Evolutionary conservation across 2,113 vertebrate species (phyloP).

Genomic region (Aplodontia rufa): DNA sequence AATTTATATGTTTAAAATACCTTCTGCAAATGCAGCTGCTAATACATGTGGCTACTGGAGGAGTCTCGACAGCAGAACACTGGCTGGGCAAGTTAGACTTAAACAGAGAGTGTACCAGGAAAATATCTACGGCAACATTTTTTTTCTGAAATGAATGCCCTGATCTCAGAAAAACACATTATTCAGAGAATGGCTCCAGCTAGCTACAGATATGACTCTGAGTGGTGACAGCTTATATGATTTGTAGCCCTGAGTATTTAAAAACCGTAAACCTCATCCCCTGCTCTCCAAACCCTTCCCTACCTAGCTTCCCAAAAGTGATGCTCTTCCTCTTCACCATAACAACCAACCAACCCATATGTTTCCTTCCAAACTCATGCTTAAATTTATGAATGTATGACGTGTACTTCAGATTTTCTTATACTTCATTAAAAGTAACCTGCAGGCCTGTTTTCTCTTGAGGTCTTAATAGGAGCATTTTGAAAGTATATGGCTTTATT

Average conservation of each 20-base stretch:
- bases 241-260: not conserved
- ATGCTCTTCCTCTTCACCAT: not conserved
- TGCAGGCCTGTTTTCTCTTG: not conserved
- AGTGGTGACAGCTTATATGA: not conserved
- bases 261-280: not conserved
- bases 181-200: not conserved
- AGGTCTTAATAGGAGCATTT: not conserved
- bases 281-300: not conserved
- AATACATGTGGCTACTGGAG: not conserved
- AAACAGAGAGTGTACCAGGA: not conserved
- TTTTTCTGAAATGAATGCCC: not conserved
- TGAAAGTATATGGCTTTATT: not conserved
- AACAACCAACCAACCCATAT: not conserved
- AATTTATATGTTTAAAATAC: slow-evolving; percentile 53
- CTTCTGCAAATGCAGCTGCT: not conserved
- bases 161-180: not conserved
- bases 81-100: not conserved
- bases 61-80: not conserved
- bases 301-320: not conserved
- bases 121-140: not conserved
- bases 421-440: not conserved
- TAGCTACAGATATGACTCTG: not conserved
- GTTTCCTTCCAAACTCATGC: not conserved
- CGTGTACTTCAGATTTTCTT: not conserved
- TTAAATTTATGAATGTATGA: not conserved